phyloP scores from a whole-genome alignment of 2,797 vertebrate species.

The Gila robusta region DNA sequence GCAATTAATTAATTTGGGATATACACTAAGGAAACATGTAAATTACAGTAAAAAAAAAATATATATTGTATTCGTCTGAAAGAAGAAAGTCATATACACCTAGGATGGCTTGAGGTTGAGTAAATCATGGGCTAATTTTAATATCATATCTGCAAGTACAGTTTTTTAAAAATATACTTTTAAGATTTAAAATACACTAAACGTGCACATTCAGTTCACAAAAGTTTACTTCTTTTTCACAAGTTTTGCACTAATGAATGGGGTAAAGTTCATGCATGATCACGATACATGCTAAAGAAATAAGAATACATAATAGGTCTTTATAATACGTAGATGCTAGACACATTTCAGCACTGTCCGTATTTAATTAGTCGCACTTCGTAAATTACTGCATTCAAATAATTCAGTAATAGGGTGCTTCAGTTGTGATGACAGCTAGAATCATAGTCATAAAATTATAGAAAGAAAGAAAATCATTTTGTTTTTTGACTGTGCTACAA shows the following conservation, averaged over 20 bases:
- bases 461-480: not conserved
- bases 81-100: too few species aligned
- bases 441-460: not conserved
- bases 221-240: not conserved
- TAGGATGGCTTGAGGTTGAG: too few species aligned
- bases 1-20: not conserved
- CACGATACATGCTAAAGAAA: conserved; percentile 8
- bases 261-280: not conserved
- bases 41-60: not conserved
- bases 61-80: too few species aligned
- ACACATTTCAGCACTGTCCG: not conserved
- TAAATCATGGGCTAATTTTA: too few species aligned
- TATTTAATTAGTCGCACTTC: not conserved
- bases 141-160: not conserved
- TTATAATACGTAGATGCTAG: not conserved
- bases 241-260: conserved; percentile 11
- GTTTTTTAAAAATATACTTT: not conserved
- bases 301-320: not conserved
- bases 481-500: conserved; percentile 8
- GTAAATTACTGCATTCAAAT: not conserved
- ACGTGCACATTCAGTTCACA: not conserved
- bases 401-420: not conserved
- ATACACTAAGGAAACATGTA: not conserved
- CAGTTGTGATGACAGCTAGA: not conserved
- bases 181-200: not conserved